A percentile compares a stretch with the other conserved stretches of the same genome.
These are phyloP conservation scores for roundworm (Caenorhabditis elegans) DNA, from an alignment of 1,140 invertebrate species.

Conservation along the genomic window WBcel235 BX284605.5:11096001-11096500, in stretches of 20 bases:
- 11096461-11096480: not conserved
- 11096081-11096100: no score
- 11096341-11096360: not conserved
- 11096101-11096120: not conserved
- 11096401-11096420: not conserved
- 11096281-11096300: not conserved
- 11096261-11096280: slow-evolving; percentile 1
- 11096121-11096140: slow-evolving; percentile 1
- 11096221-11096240: not conserved
- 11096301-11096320: not conserved
- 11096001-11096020: not conserved
- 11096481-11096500: no score
- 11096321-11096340: not conserved
- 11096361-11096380: not conserved
- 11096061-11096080: not conserved
- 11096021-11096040: not conserved
- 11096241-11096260: slow-evolving; percentile 1
- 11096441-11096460: not conserved
- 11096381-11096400: not conserved
- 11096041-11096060: not conserved
- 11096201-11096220: not conserved
- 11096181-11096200: not conserved
- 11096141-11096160: not conserved
- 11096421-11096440: not conserved
- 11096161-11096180: slow-evolving; percentile 2